Conservation (phyloP, 2,113 vertebrate species). For the Microtus montanus region DNA sequence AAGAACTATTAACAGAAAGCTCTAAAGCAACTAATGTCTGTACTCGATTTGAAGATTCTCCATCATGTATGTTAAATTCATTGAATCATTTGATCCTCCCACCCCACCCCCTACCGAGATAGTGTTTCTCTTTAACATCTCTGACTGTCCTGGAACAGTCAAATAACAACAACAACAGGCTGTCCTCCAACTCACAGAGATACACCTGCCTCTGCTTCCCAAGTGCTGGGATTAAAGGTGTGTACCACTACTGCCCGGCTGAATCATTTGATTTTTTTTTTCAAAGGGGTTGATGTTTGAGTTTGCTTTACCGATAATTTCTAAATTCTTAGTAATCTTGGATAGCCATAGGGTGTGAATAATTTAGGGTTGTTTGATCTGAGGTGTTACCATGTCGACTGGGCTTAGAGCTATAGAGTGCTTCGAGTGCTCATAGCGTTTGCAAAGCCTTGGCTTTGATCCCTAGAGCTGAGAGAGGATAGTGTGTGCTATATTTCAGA, state of each 20-base stretch:
- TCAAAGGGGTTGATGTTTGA: background rate
- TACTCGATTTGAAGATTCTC: slow-evolving; percentile 97
- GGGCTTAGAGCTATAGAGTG: background rate
- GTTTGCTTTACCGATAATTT: slow-evolving; percentile 20
- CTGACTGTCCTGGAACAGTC: no score
- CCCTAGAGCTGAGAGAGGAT: background rate
- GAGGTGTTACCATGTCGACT: background rate
- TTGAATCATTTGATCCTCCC: background rate
- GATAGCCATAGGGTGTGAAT: background rate
- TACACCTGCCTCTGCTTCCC: no score
- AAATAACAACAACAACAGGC: no score
- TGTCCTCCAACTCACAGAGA: no score
- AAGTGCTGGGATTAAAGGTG: no score
- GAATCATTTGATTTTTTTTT: background rate
- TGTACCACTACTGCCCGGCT: no score
- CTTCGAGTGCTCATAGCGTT: background rate
- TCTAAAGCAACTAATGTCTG: slow-evolving; percentile 97
- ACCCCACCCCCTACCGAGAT: no score
- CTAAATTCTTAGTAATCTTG: slow-evolving; percentile 26
- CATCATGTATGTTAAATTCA: slow-evolving; percentile 91
- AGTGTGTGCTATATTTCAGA: slow-evolving; percentile 30
- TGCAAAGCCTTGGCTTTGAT: background rate
- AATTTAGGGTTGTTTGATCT: background rate
- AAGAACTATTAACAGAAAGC: slow-evolving; percentile 96
- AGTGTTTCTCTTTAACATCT: no score